A percentile compares a stretch with the other conserved stretches of the same genome.
phyloP scores from a whole-genome alignment of 2,888 invertebrate species.

The Cantharis lateralis region DNA sequence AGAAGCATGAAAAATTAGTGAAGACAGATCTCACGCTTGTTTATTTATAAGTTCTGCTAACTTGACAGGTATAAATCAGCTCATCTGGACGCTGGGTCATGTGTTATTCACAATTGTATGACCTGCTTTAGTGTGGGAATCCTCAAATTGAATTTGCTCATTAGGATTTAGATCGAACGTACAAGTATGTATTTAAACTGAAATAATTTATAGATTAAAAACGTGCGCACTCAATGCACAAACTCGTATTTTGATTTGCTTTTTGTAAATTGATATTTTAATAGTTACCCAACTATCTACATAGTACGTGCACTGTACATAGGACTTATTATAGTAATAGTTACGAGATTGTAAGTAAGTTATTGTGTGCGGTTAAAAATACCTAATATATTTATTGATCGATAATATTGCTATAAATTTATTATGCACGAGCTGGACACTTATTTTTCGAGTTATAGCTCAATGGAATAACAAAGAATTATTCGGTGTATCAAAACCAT shows the following conservation, averaged over 20 bases:
- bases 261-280: background rate
- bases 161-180: slow-evolving; percentile 25
- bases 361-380: no score
- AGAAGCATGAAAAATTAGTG: slow-evolving; percentile 32
- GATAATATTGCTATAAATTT: no score
- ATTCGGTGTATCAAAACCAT: no score
- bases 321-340: no score
- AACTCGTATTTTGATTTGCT: background rate
- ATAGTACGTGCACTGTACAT: no score
- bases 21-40: slow-evolving; percentile 33
- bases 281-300: background rate
- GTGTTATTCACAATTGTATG: slow-evolving; percentile 24
- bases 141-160: slow-evolving; percentile 31
- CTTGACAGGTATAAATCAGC: slow-evolving; percentile 32
- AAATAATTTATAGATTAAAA: slow-evolving; percentile 26
- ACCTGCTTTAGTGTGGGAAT: slow-evolving; percentile 34
- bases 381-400: no score
- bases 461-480: no score
- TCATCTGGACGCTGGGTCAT: slow-evolving; percentile 29
- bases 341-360: no score
- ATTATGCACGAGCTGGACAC: no score
- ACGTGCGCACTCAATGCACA: slow-evolving; percentile 13
- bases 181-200: slow-evolving; percentile 4
- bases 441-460: no score
- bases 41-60: slow-evolving; percentile 29